Conservation (phyloP, 2,113 vertebrate genomes). For the Protomyctophum bolini region DNA sequence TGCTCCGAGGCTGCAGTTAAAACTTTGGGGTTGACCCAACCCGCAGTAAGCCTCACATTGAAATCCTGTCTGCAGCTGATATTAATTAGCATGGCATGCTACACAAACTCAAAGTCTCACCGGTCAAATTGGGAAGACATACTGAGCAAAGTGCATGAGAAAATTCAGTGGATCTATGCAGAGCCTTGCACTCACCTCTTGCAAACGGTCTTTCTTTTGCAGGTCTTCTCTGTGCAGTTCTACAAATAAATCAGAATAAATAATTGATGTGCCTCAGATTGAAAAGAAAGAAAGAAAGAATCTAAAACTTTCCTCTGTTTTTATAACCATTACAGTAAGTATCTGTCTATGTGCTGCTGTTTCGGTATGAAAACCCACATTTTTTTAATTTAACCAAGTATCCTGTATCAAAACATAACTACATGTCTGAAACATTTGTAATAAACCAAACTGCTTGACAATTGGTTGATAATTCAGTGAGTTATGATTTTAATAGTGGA, state of each 20-base stretch:
- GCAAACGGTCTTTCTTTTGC: conserved; percentile 51
- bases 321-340: no score
- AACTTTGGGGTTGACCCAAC: not conserved
- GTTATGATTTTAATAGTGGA: no score
- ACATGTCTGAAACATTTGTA: no score
- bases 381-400: no score
- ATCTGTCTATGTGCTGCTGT: no score
- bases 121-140: no score
- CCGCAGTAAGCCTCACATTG: not conserved
- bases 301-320: not conserved
- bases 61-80: not conserved
- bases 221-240: conserved; percentile 76
- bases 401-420: no score
- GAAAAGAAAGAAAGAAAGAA: not conserved
- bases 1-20: not conserved
- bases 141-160: not conserved
- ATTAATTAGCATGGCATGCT: not conserved
- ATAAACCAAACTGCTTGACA: no score
- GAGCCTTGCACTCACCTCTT: conserved; percentile 69
- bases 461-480: not conserved
- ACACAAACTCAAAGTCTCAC: no score
- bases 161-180: not conserved
- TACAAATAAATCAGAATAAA: conserved; percentile 37
- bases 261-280: not conserved
- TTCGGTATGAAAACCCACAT: no score